A percentile compares a stretch with the other conserved stretches of the same genome.
phyloP scores from a whole-genome alignment of 2,797 vertebrate species.

The Tympanoctomys barrerae region DNA sequence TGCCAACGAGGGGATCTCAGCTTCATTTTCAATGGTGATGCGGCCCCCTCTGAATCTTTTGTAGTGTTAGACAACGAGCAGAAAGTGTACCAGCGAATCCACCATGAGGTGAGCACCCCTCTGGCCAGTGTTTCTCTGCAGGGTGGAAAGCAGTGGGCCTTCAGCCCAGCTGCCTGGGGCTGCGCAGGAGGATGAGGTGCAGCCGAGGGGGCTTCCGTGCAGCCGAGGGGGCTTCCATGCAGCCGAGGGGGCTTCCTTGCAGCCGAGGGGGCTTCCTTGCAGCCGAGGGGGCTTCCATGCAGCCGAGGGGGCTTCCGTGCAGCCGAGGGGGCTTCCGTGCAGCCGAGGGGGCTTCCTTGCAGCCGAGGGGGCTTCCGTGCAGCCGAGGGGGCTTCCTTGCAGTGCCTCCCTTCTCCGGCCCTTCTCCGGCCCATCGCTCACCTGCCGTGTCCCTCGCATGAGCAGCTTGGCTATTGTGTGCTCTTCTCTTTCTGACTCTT shows the following conservation, averaged over 20 bases:
- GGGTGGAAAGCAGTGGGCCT: not conserved
- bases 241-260: not conserved
- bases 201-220: not conserved
- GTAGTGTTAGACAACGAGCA: slow-evolving; percentile 99
- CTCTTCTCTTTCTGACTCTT: not conserved
- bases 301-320: not conserved
- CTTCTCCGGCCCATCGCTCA: not conserved
- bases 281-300: not conserved
- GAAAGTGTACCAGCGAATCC: slow-evolving; percentile 99
- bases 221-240: too few relatives aligned
- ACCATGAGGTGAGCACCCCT: slow-evolving; percentile 93
- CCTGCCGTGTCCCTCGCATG: not conserved
- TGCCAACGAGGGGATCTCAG: slow-evolving; percentile 99
- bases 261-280: not conserved
- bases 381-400: not conserved
- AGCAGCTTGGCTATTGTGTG: not conserved
- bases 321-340: too few relatives aligned
- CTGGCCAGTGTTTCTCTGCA: slow-evolving; percentile 39
- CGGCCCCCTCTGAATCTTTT: slow-evolving; percentile 96
- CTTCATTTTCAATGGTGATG: slow-evolving; percentile 99
- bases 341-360: not conserved
- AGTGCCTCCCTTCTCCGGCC: slow-evolving; percentile 10
- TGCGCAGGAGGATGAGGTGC: not conserved
- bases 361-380: not conserved
- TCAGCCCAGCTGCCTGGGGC: not conserved